phyloP scores from a whole-genome alignment of 2,888 invertebrate species.

The Tachina grossa region DNA sequence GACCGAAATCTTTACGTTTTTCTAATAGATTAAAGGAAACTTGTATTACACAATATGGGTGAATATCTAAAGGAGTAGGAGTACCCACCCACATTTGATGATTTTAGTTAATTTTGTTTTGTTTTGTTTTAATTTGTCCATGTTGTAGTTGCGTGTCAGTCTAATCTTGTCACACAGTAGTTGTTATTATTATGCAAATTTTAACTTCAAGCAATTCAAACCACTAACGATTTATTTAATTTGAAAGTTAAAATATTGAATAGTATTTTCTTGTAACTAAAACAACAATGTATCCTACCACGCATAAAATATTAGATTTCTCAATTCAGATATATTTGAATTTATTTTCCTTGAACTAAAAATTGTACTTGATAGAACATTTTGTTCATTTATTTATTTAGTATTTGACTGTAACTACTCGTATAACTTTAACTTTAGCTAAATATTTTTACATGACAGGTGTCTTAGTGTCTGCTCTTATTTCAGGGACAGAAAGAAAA shows the following conservation, averaged over 20 bases:
- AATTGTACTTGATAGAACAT: constrained; percentile 49
- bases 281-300: constrained; percentile 43
- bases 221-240: constrained; percentile 24
- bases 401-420: constrained; percentile 41
- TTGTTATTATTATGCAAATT: constrained; percentile 4
- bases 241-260: constrained; percentile 38
- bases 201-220: not conserved
- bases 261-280: not conserved
- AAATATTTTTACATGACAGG: constrained; percentile 65
- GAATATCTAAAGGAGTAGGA: not conserved
- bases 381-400: constrained; percentile 45
- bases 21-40: too few relatives aligned
- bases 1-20: too few relatives aligned
- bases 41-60: too few relatives aligned
- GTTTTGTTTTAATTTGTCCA: not conserved
- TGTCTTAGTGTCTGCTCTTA: constrained; percentile 64
- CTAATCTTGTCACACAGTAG: not conserved
- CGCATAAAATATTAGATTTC: constrained; percentile 50
- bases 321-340: constrained; percentile 18
- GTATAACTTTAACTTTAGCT: constrained; percentile 47
- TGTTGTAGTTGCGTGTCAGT: constrained; percentile 13
- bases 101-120: not conserved
- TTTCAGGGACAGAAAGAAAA: constrained; percentile 53
- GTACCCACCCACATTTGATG: constrained; percentile 10
- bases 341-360: constrained; percentile 67